These are phyloP conservation scores for Hydractinia symbiolongicarpus DNA, from an alignment of 30 jellyfish, hydroid and myxozoan genomes.

Conservation along the genomic window DNA sequence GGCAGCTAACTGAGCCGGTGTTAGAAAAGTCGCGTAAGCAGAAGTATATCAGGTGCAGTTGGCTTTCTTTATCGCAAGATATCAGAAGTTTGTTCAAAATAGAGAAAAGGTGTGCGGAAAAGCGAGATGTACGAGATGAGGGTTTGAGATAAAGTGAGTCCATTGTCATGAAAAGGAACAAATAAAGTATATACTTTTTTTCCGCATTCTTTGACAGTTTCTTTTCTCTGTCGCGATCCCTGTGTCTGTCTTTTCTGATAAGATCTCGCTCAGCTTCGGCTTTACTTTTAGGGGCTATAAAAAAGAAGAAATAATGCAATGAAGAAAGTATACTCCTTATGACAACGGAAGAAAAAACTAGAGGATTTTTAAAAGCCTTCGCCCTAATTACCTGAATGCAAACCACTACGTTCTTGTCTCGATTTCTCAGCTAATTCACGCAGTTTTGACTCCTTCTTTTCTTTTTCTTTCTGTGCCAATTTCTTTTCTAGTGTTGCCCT, in stretches of 20 bases:
- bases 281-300: constrained; percentile 58
- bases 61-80: too few relatives aligned
- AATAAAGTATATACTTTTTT: constrained; percentile 55
- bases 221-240: constrained; percentile 93
- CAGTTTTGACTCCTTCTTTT: constrained; percentile 77
- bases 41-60: too few relatives aligned
- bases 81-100: too few relatives aligned
- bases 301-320: neutral
- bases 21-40: too few relatives aligned
- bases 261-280: constrained; percentile 89
- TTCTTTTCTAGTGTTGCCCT: constrained; percentile 94
- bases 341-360: too few relatives aligned
- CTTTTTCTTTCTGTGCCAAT: constrained; percentile 95
- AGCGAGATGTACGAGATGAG: too few relatives aligned
- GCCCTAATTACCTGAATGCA: constrained; percentile 52
- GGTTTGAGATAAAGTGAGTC: too few relatives aligned
- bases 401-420: constrained; percentile 95
- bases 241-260: constrained; percentile 88
- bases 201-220: constrained; percentile 96
- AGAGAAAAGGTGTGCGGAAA: too few relatives aligned
- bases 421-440: constrained; percentile 95
- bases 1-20: too few relatives aligned
- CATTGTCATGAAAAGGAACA: too few relatives aligned
- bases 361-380: too few relatives aligned
- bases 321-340: too few relatives aligned